Conservation (phyloP, 2,888 invertebrate genomes). For the Heteromyza rotundicornis region DNA sequence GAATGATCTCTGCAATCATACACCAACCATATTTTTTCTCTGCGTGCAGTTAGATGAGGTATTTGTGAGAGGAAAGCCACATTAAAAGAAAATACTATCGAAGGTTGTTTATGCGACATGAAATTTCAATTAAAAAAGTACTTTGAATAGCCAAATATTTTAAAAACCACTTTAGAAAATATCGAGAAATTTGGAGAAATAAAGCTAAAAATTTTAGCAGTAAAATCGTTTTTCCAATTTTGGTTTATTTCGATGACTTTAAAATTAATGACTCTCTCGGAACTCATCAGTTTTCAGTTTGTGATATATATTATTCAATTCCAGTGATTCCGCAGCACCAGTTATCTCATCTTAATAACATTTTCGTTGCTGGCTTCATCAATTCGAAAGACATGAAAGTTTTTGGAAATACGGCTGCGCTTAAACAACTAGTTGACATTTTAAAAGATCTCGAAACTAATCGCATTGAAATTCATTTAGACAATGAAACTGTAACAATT, state of each 20-base stretch:
- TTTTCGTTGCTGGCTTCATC: background rate
- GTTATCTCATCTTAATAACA: background rate
- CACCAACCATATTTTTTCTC: too few species aligned
- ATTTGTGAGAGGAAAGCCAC: background rate
- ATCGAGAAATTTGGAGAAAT: background rate
- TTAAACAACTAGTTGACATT: background rate
- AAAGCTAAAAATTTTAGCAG: background rate
- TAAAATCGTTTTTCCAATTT: background rate
- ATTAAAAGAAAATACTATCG: background rate
- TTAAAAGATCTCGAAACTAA: background rate
- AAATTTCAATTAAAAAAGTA: background rate
- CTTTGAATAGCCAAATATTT: background rate
- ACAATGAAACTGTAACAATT: conserved; percentile 16
- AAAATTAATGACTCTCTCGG: background rate
- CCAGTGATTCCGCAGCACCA: background rate
- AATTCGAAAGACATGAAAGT: background rate
- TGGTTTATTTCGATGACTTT: background rate
- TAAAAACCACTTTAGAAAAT: background rate
- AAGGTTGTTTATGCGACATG: background rate
- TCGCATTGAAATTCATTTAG: conserved; percentile 8
- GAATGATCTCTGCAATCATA: too few species aligned
- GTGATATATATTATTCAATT: background rate
- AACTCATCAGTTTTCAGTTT: background rate
- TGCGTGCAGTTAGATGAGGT: background rate
- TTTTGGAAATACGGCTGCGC: background rate